Evolutionary conservation across 2,113 vertebrate genomes (phyloP).

Genomic region (Pituophis catenifer): DNA sequence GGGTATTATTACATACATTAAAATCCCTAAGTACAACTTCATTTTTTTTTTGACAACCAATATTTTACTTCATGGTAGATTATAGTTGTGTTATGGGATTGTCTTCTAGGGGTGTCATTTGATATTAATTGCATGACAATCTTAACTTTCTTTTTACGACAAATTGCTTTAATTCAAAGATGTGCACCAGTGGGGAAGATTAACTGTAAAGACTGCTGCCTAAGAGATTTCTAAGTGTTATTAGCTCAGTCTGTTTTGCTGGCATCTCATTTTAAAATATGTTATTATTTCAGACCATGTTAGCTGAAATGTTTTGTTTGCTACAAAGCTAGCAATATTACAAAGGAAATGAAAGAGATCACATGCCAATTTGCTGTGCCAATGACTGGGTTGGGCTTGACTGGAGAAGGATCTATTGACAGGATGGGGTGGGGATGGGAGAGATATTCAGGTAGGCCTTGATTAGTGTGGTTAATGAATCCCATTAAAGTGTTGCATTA

Average conservation of each 20-base stretch:
- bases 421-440: neutral
- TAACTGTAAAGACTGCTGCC: conserved; percentile 5
- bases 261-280: neutral
- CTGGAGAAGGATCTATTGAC: neutral
- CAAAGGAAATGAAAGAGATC: neutral
- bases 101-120: neutral
- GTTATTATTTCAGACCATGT: neutral
- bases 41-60: neutral
- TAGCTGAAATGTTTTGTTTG: neutral
- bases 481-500: neutral
- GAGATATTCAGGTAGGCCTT: neutral
- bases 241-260: neutral
- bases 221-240: neutral
- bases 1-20: neutral
- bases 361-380: neutral
- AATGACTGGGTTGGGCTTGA: neutral
- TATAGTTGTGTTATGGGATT: neutral
- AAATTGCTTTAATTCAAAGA: conserved; percentile 8
- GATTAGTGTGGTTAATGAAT: neutral
- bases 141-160: conserved; percentile 14
- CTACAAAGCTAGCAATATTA: neutral
- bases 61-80: neutral
- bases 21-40: neutral
- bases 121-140: conserved; percentile 14
- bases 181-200: neutral